Conservation (phyloP, 1,140 invertebrate genomes). For the Mactra quadrangularis region DNA sequence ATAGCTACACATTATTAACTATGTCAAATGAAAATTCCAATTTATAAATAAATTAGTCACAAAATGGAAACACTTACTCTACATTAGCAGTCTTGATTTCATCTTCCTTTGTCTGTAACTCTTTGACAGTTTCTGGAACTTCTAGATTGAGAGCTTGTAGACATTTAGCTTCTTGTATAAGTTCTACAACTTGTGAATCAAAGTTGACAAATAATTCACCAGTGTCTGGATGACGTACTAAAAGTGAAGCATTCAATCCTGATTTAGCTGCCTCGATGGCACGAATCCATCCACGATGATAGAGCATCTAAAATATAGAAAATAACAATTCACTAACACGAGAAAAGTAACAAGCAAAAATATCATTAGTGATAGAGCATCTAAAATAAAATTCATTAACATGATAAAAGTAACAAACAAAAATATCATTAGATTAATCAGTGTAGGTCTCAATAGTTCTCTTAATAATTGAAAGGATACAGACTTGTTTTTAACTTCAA, state of each 20-base stretch:
- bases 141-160: slow-evolving; percentile 92
- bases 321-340: not conserved
- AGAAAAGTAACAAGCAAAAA: too few relatives aligned
- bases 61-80: slow-evolving; percentile 83
- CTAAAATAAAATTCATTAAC: too few relatives aligned
- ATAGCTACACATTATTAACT: too few relatives aligned
- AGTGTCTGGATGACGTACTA: slow-evolving; percentile 80
- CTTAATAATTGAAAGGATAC: too few relatives aligned
- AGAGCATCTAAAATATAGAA: slow-evolving; percentile 80
- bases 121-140: slow-evolving; percentile 92
- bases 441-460: too few relatives aligned
- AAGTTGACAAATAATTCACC: slow-evolving; percentile 83
- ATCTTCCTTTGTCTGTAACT: slow-evolving; percentile 90
- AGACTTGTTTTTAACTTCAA: too few relatives aligned
- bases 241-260: slow-evolving; percentile 81
- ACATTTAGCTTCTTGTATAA: slow-evolving; percentile 94
- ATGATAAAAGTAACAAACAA: too few relatives aligned
- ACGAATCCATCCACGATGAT: slow-evolving; percentile 82
- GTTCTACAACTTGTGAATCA: slow-evolving; percentile 83
- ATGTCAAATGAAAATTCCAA: too few relatives aligned
- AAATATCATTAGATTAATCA: too few relatives aligned
- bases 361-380: too few relatives aligned
- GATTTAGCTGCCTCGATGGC: slow-evolving; percentile 82
- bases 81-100: slow-evolving; percentile 90
- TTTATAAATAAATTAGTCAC: too few relatives aligned